Evolutionary conservation across 2,797 vertebrate genomes (phyloP).

Genomic region (Erethizon dorsatum): DNA sequence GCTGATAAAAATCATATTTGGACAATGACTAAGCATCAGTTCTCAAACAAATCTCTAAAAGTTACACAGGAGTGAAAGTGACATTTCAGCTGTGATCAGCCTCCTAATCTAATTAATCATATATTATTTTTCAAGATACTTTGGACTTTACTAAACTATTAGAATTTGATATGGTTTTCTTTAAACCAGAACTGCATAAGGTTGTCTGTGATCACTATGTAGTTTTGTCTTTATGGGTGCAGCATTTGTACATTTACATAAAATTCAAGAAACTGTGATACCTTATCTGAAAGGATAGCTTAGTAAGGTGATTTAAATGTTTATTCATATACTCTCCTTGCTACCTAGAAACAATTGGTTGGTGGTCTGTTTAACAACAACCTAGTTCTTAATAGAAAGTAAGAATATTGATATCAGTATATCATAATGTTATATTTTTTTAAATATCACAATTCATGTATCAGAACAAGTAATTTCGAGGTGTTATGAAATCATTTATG

Average conservation of each 20-base stretch:
- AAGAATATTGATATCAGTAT: background rate
- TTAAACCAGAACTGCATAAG: slow-evolving; percentile 39
- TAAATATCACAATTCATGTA: background rate
- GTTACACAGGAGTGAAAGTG: slow-evolving; percentile 58
- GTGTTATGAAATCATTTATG: slow-evolving; percentile 30
- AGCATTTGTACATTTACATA: background rate
- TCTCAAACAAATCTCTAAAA: slow-evolving; percentile 74
- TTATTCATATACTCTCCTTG: slow-evolving; percentile 12
- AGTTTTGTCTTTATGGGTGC: background rate
- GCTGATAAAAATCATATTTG: slow-evolving; percentile 81
- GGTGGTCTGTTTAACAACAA: background rate
- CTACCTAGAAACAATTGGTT: slow-evolving; percentile 17
- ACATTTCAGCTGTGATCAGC: slow-evolving; percentile 61
- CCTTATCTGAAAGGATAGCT: slow-evolving; percentile 33
- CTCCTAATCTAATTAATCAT: slow-evolving; percentile 38
- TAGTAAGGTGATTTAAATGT: background rate
- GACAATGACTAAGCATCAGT: slow-evolving; percentile 80
- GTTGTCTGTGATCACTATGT: background rate
- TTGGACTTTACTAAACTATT: slow-evolving; percentile 49
- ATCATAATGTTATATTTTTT: slow-evolving; percentile 22
- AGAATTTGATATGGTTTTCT: slow-evolving; percentile 48
- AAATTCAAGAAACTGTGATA: slow-evolving; percentile 21
- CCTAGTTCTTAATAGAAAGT: slow-evolving; percentile 51
- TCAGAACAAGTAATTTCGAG: slow-evolving; percentile 55
- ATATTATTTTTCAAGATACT: slow-evolving; percentile 43